phyloP scores from a whole-genome alignment of 2,797 vertebrate species.

The Sciurus carolinensis region DNA sequence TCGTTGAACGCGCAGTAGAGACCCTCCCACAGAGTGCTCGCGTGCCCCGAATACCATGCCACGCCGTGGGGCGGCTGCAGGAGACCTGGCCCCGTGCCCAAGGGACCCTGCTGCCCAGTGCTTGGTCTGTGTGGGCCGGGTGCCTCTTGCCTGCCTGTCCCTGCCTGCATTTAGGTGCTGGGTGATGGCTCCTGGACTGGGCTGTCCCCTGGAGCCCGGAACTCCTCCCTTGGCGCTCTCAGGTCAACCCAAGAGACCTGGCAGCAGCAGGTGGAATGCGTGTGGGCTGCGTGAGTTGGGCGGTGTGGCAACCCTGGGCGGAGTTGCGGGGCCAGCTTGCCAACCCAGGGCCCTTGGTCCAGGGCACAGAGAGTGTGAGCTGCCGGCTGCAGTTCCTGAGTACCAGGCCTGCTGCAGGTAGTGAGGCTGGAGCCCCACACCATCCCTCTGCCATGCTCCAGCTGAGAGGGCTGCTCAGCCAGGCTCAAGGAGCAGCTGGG shows the following conservation, averaged over 20 bases:
- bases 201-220: background rate
- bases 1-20: background rate
- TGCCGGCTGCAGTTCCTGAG: rapidly evolving
- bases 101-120: background rate
- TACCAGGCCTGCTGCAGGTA: background rate
- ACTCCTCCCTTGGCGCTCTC: background rate
- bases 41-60: background rate
- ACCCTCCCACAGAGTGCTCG: background rate
- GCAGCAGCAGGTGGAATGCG: background rate
- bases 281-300: slow-evolving; percentile 51
- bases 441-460: background rate
- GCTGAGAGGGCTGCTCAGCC: background rate
- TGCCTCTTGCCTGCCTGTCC: too few species aligned
- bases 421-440: background rate
- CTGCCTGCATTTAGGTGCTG: rapidly evolving
- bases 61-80: background rate
- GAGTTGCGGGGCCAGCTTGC: background rate
- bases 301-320: rapidly evolving
- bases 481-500: background rate
- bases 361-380: background rate
- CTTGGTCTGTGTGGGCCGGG: rapidly evolving
- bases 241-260: slow-evolving; percentile 10
- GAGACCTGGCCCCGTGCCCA: background rate
- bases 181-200: rapidly evolving
- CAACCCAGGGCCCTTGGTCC: background rate